Evolutionary conservation across 2,888 invertebrate genomes (phyloP), one percentile per base, ranked within the genome.

Genomic region (Elysia crispata): DNA sequence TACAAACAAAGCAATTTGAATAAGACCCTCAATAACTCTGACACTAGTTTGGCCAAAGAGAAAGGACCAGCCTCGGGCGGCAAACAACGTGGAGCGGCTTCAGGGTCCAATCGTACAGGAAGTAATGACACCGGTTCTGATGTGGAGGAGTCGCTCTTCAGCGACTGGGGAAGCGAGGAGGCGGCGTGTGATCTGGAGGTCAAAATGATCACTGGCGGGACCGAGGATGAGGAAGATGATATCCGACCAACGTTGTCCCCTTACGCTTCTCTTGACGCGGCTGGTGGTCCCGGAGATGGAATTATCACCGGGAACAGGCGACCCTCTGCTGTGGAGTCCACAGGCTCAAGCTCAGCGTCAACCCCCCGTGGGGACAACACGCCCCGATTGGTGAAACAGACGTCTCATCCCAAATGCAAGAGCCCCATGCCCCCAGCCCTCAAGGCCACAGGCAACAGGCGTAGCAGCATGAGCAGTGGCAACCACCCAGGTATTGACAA

Each of bases 111-210:
- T 11, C 41, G 41, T 11, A 77, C 79, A 30, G 83, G 83, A 1
- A 84, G 84, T 62, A 84, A 81, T 15, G 88, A 88, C 28, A 84
- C 86, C 1, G 85, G 80, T 11, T 86, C 87, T 11, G 86, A 85
- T 31, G 57, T 82, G 78, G 90, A 89, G 62, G 86, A 86, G 69
- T 85, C 87, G 25, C 83, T 87, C 8, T 83, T 86, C 33, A 86
- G 86, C 76, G 88, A 89, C 81, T 90, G 89, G 89, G 86, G 87
- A 20, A 88, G 87, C 69, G 88, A 89, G 66, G 90, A 90, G 73
- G 87, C 86, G 49, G 86, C 87, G 5, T 90, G 90, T 85, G 90
- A 90, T 80, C 87, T 86, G 72, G 90, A 90, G 74, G 89, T 90
- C 57, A 86, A 87, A 62, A 86, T 87, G 76, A 90, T 90, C 25